Base-by-base conservation (phyloP, 2,113 vertebrate genomes). In the Glareola pratincola region DNA sequence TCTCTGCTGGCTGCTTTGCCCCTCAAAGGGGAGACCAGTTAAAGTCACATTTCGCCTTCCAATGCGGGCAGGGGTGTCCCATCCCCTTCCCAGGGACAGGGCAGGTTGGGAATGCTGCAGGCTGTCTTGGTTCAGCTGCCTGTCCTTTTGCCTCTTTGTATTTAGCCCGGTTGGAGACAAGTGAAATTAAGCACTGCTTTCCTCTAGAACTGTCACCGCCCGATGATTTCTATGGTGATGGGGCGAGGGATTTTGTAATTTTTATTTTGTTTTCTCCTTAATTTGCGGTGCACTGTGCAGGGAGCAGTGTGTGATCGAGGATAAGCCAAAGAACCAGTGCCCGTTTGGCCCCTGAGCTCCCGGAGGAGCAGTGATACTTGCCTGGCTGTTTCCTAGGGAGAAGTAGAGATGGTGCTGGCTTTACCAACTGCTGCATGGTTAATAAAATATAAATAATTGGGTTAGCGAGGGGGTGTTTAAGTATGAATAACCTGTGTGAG, bases 381-480 rank as follows among this genome's bases (percentile, higher is more conserved):
- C 8, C 15, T 8, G 54, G 37, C 80, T n/a, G 8, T 32, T 48
- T 34, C 50, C 60, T 36, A 8, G 75, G 72, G 71, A 32, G 51
- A 37, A 19, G 51, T 3, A 36, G 50, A 10, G 37, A 8, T 7
- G 30, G 26, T 69, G 29, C 45, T 74, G 50, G 27, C 18, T 21
- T 10, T 43, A 2, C 6, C 56, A n/a, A 15, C 39, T 21, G 56
- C 66, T 37, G 34, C 32, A n/a, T 39, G 32, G 41, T 56, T 60
- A 26, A 24, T 1, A 2, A 2, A 6, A 6, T 7, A n/a, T 26
- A 8, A 9, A 4, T 7, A 11, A 73, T 21, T 30, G 32, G 21
- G 43, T 23, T 30, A 7, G 37, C 9, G 3, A 34, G 20, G 27
- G n/a, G 11, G 23, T n/a, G 0, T 37, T 37, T n/a, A 53, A 30